Percentiles rank a stretch among this genome's conserved stretches.
Evolutionary conservation across 2,797 vertebrate genomes (phyloP).

Genomic region (Benthosema pterotum): DNA sequence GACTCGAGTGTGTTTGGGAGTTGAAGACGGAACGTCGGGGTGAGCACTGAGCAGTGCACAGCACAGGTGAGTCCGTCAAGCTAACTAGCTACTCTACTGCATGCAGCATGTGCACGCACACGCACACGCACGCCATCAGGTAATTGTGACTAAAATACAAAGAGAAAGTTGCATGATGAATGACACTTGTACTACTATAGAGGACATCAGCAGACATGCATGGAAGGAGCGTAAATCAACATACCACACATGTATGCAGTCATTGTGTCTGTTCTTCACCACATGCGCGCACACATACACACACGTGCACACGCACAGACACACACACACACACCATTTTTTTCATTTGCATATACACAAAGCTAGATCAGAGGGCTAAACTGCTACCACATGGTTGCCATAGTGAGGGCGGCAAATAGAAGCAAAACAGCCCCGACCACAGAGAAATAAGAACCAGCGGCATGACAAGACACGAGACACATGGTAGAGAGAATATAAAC

Average conservation of each 20-base stretch:
- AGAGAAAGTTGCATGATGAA: conserved; percentile 55
- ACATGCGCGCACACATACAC: neutral
- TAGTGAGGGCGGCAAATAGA: conserved; percentile 76
- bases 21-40: conserved; percentile 27
- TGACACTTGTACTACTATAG: conserved; percentile 30
- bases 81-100: conserved; percentile 23
- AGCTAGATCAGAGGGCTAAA: conserved; percentile 72
- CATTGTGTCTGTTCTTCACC: conserved; percentile 55
- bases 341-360: conserved; percentile 76
- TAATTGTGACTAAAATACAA: conserved; percentile 28
- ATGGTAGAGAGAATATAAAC: conserved; percentile 32
- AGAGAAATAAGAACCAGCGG: conserved; percentile 75
- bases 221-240: conserved; percentile 57
- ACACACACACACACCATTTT: conserved; percentile 27
- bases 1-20: conserved; percentile 37
- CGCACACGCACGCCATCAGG: conserved; percentile 8
- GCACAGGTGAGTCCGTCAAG: conserved; percentile 31
- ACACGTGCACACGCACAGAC: conserved; percentile 15
- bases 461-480: conserved; percentile 47
- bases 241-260: conserved; percentile 58
- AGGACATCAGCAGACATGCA: conserved; percentile 38
- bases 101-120: conserved; percentile 7
- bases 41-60: conserved; percentile 24
- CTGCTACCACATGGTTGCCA: conserved; percentile 81
- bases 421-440: conserved; percentile 76